phyloP scores from a whole-genome alignment of 35 echinoderm and acorn worm genomes.

The Patiria miniata region DNA sequence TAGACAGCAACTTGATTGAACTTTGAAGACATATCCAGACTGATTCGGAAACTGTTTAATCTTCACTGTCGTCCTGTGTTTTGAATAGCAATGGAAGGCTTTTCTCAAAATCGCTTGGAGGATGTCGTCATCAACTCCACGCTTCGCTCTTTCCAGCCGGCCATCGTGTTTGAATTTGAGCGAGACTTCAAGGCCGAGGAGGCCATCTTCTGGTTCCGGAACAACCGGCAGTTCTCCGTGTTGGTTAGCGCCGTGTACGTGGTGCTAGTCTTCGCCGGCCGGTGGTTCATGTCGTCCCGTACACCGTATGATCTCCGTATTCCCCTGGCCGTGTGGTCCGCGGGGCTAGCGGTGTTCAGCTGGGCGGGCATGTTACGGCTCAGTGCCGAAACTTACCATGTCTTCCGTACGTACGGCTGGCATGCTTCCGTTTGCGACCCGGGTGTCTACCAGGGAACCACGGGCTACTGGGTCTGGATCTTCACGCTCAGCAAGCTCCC shows the following conservation, averaged over 20 bases:
- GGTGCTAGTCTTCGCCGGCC: slow-evolving; percentile 59
- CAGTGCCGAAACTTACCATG: slow-evolving; percentile 53
- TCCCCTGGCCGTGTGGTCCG: slow-evolving; percentile 70
- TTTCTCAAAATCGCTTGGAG: no score
- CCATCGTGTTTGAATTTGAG: slow-evolving; percentile 75
- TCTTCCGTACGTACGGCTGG: slow-evolving; percentile 72
- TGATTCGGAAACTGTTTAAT: no score
- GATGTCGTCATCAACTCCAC: background rate
- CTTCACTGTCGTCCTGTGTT: no score
- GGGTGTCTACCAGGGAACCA: slow-evolving; percentile 72
- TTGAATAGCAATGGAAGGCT: no score
- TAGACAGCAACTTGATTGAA: no score
- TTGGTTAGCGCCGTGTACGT: slow-evolving; percentile 71
- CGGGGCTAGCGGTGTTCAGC: slow-evolving; percentile 72
- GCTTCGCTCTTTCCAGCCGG: background rate
- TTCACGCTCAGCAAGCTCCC: slow-evolving; percentile 86
- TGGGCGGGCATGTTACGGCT: slow-evolving; percentile 67
- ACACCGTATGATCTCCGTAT: slow-evolving; percentile 65
- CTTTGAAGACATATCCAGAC: no score
- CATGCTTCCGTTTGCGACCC: slow-evolving; percentile 87
- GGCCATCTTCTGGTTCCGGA: slow-evolving; percentile 75
- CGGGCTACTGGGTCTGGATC: slow-evolving; percentile 83
- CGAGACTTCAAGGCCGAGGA: slow-evolving; percentile 62
- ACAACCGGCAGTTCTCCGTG: slow-evolving; percentile 74
- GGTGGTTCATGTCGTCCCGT: slow-evolving; percentile 66